Evolutionary conservation across 2,888 invertebrate genomes (phyloP).

Genomic region (Cryptocheilus praepositus): DNA sequence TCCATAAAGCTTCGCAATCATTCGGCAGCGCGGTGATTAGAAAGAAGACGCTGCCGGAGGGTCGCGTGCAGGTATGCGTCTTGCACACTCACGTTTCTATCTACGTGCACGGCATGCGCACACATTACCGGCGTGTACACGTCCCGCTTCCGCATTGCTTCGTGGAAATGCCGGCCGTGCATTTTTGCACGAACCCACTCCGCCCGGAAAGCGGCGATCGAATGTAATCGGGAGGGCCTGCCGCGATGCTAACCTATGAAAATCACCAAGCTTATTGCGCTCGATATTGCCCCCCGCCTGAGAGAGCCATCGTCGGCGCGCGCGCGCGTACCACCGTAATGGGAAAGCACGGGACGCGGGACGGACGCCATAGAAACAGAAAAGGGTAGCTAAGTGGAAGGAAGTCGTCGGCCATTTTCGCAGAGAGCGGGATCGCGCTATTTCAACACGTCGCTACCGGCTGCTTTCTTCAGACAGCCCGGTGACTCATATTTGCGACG

Average conservation of each 20-base stretch:
- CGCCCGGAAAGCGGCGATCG: conserved; percentile 33
- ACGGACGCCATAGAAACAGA: not conserved
- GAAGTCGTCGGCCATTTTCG: conserved; percentile 20
- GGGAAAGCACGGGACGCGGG: not conserved
- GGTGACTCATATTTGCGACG: too few relatives aligned
- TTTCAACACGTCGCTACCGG: conserved; percentile 40
- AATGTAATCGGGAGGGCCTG: conserved; percentile 16
- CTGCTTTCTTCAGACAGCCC: too few relatives aligned
- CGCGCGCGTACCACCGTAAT: too few relatives aligned
- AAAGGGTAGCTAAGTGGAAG: too few relatives aligned
- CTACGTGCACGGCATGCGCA: too few relatives aligned
- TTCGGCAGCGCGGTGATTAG: too few relatives aligned
- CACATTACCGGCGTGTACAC: too few relatives aligned
- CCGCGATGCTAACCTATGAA: conserved; percentile 38
- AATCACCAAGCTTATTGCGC: conserved; percentile 36
- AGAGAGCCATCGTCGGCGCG: not conserved
- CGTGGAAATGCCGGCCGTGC: not conserved
- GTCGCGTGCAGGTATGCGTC: too few relatives aligned
- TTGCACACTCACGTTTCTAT: too few relatives aligned
- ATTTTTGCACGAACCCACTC: conserved; percentile 15
- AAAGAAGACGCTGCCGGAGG: too few relatives aligned
- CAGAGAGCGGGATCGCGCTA: conserved; percentile 26
- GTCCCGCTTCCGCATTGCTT: conserved; percentile 1
- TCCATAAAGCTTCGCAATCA: too few relatives aligned
- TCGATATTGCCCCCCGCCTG: conserved; percentile 23